Base-by-base conservation (phyloP, 2,888 invertebrate genomes). In the Philaethria dido region DNA sequence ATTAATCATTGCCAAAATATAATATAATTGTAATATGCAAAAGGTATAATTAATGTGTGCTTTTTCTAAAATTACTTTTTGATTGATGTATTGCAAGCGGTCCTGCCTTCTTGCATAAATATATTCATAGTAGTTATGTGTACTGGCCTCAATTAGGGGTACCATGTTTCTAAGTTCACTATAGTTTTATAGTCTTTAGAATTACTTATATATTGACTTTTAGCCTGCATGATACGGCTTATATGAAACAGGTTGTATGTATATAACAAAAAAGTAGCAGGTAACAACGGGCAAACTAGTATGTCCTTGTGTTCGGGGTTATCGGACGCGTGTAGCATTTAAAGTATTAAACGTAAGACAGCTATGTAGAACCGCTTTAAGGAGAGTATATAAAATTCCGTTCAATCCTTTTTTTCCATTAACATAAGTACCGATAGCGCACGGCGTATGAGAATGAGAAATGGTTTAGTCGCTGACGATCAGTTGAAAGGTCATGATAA, bases 301-400 rank as follows among this genome's bases (percentile, higher is more conserved):
- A 73, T 86, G 89, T 90, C 90, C 92, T 90, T 89, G 90, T 75
- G 80, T 68, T 70, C 81, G 88, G 87, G 92, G 92, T 92, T 91
- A 92, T 92, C 88, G 92, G 82, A 85, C 91, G 84, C 86, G 80
- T 84, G 82, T 91, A 92, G 84, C 92, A 92, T 92, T 92, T 90
- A 91, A 86, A 85, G 83, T 80, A 81, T 88, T 88, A 85, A 88
- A 86, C 81, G 79, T 81, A 85, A 87, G 83, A 88, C 88, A 85
- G 85, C 88, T 86, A 88, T 84, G 88, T 86, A 87, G 85, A 88
- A 87, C 89, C 87, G 89, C 89, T 87, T 77, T 78, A 84, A 79
- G 78, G 80, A 76, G 75, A 71, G 78, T 80, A 86, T 84, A 90
- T 89, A 85, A 88, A 89, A 91, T 88, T 91, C 90, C 91, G 89